phyloP scores from a whole-genome alignment of 2,113 vertebrate species.

The Cariama cristata region DNA sequence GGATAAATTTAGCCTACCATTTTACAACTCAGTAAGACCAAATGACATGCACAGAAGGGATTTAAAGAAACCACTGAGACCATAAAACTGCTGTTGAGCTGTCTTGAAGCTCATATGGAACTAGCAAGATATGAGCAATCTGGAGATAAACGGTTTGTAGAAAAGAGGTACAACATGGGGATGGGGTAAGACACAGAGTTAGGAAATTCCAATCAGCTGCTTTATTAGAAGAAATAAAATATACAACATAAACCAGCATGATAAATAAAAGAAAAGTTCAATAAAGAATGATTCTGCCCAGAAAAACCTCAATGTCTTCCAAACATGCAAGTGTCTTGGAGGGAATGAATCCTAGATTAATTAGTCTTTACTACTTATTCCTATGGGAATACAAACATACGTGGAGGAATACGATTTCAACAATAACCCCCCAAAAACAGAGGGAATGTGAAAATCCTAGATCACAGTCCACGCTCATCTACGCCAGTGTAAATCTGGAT shows the following conservation, averaged over 20 bases:
- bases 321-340: not conserved
- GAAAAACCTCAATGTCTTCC: not conserved
- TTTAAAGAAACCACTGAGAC: slow-evolving; percentile 6
- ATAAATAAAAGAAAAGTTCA: not conserved
- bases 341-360: not conserved
- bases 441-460: not conserved
- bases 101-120: not conserved
- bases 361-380: not conserved
- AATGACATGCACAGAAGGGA: slow-evolving; percentile 26
- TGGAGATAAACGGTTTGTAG: not conserved
- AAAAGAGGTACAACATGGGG: not conserved
- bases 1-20: slow-evolving; percentile 49
- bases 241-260: slow-evolving; percentile 11
- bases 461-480: not conserved
- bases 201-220: slow-evolving; percentile 28
- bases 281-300: not conserved
- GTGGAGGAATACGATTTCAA: not conserved
- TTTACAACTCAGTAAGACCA: slow-evolving; percentile 19
- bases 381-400: not conserved
- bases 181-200: not conserved
- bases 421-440: not conserved
- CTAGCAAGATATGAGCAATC: not conserved
- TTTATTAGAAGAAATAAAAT: slow-evolving; percentile 56
- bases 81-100: slow-evolving; percentile 35
- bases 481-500: rapidly evolving